Evolutionary conservation across 2,888 invertebrate species (phyloP).

Genomic region (Marronus borbonicus): DNA sequence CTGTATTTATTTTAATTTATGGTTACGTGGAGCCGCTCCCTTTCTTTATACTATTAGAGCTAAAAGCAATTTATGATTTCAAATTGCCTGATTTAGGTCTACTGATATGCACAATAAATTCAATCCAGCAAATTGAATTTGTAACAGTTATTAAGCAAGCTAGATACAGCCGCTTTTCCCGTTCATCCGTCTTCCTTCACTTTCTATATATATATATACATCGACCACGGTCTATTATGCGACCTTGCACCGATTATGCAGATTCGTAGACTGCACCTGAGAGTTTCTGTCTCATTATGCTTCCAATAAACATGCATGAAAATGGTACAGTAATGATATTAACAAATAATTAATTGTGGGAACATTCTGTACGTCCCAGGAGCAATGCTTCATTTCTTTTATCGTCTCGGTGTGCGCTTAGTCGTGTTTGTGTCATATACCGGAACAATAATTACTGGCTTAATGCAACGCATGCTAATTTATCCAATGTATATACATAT

Average conservation of each 20-base stretch:
- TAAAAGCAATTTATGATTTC: not conserved
- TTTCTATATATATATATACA: not conserved
- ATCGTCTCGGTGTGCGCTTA: not conserved
- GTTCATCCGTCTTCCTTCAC: not conserved
- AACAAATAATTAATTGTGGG: slow-evolving; percentile 37
- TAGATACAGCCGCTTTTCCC: not conserved
- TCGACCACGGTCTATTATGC: slow-evolving; percentile 19
- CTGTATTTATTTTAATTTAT: too few species aligned
- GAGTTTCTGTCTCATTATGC: slow-evolving; percentile 23
- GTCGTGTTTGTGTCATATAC: slow-evolving; percentile 7
- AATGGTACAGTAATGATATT: slow-evolving; percentile 35
- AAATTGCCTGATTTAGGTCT: not conserved
- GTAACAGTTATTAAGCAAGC: slow-evolving; percentile 31
- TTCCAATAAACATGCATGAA: slow-evolving; percentile 18
- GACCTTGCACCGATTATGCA: slow-evolving; percentile 44
- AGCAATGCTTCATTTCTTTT: slow-evolving; percentile 21
- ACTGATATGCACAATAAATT: slow-evolving; percentile 22
- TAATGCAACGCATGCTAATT: slow-evolving; percentile 27
- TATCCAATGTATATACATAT: slow-evolving; percentile 8
- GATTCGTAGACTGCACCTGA: slow-evolving; percentile 25
- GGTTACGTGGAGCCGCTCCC: not conserved
- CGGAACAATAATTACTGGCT: slow-evolving; percentile 43
- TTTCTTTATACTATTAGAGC: not conserved
- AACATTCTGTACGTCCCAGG: slow-evolving; percentile 3
- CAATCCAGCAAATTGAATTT: slow-evolving; percentile 17